Evolutionary conservation across 1,140 invertebrate species (phyloP).

Genomic region (Ceratina japonica): DNA sequence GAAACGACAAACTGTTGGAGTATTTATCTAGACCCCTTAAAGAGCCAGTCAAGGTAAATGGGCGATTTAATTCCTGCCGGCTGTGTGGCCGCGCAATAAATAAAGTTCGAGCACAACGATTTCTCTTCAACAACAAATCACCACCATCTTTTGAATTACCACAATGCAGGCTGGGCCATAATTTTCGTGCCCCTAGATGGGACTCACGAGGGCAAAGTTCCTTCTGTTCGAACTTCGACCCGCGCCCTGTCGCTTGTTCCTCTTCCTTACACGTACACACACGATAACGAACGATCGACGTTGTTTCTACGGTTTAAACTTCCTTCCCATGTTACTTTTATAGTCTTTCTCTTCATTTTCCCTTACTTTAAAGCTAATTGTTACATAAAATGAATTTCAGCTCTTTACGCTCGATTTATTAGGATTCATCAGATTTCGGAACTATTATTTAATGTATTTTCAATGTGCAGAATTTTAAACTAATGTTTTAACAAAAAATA

Average conservation of each 20-base stretch:
- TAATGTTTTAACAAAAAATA: too few species aligned
- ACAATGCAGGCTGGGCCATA: conserved; percentile 37
- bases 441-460: too few species aligned
- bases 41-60: background rate
- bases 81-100: background rate
- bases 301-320: background rate
- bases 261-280: background rate
- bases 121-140: conserved; percentile 43
- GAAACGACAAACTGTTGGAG: background rate
- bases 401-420: too few species aligned
- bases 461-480: too few species aligned
- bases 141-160: conserved; percentile 45
- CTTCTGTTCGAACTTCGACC: conserved; percentile 12
- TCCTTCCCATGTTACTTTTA: background rate
- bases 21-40: background rate
- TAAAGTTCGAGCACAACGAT: conserved; percentile 41
- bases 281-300: conserved; percentile 24
- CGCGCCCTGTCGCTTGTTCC: background rate
- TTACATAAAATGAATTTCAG: too few species aligned
- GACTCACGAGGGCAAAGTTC: conserved; percentile 43
- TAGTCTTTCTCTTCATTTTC: background rate
- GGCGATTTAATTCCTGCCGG: conserved; percentile 25
- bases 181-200: conserved; percentile 36
- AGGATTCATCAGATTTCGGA: too few species aligned
- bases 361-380: too few species aligned